Conservation (phyloP, 2,888 invertebrate genomes). For the Melolontha melolontha region DNA sequence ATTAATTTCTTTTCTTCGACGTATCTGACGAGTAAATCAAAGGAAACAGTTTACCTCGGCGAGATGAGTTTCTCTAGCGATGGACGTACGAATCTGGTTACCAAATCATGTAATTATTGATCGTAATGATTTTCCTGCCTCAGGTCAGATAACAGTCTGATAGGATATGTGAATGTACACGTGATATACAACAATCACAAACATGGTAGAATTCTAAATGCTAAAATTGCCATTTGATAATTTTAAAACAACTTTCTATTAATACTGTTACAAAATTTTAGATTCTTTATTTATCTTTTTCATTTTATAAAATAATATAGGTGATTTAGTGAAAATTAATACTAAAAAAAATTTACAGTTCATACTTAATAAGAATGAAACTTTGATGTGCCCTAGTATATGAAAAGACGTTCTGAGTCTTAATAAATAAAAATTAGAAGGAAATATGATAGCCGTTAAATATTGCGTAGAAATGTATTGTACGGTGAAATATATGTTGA, state of each 20-base stretch:
- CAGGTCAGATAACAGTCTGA: slow-evolving; percentile 48
- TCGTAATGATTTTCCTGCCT: slow-evolving; percentile 47
- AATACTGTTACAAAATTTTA: background rate
- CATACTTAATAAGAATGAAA: too few relatives aligned
- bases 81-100: slow-evolving; percentile 13
- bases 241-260: slow-evolving; percentile 6
- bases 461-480: too few relatives aligned
- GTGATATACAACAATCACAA: slow-evolving; percentile 4
- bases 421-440: too few relatives aligned
- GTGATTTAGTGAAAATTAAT: too few relatives aligned
- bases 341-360: too few relatives aligned
- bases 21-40: slow-evolving; percentile 22
- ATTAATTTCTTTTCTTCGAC: slow-evolving; percentile 24
- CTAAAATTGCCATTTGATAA: slow-evolving; percentile 5
- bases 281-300: background rate
- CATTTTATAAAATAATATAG: too few relatives aligned
- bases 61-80: slow-evolving; percentile 16
- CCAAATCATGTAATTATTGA: slow-evolving; percentile 46
- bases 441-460: too few relatives aligned
- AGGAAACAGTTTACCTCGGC: slow-evolving; percentile 16
- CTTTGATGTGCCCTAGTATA: too few relatives aligned
- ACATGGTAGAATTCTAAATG: background rate
- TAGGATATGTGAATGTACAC: background rate
- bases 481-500: too few relatives aligned
- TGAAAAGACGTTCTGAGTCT: too few relatives aligned